phyloP scores from a whole-genome alignment of 2,888 invertebrate species.

The Conomelus anceps region DNA sequence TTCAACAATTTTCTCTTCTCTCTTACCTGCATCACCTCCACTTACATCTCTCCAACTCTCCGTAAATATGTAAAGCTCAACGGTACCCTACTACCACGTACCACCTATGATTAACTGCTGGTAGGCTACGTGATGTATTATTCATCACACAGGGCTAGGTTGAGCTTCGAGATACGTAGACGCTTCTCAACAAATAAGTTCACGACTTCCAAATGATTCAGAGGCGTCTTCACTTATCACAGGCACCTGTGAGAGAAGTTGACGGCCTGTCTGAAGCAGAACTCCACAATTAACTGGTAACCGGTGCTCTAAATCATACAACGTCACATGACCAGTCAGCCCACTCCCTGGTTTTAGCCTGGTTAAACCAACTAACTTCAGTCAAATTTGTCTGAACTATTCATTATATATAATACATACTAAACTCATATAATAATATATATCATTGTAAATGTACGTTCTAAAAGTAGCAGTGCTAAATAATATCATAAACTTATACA shows the following conservation, averaged over 20 bases:
- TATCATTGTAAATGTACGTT: too few species aligned
- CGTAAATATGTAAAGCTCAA: neutral
- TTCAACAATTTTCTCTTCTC: too few species aligned
- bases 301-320: neutral
- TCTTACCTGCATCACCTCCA: too few species aligned
- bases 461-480: too few species aligned
- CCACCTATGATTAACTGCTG: neutral
- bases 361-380: neutral
- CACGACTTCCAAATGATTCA: neutral
- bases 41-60: neutral
- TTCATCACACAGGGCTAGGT: neutral
- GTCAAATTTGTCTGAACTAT: neutral
- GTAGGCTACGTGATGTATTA: neutral
- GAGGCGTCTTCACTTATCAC: too few species aligned
- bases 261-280: neutral
- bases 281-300: neutral
- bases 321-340: neutral
- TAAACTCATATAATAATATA: too few species aligned
- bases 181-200: neutral
- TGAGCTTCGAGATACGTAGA: too few species aligned
- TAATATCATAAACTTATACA: neutral
- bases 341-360: neutral
- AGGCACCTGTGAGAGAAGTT: too few species aligned
- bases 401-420: too few species aligned
- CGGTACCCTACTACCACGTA: neutral